Conservation (phyloP, 2,797 vertebrate genomes). For the Galaxias olidus region DNA sequence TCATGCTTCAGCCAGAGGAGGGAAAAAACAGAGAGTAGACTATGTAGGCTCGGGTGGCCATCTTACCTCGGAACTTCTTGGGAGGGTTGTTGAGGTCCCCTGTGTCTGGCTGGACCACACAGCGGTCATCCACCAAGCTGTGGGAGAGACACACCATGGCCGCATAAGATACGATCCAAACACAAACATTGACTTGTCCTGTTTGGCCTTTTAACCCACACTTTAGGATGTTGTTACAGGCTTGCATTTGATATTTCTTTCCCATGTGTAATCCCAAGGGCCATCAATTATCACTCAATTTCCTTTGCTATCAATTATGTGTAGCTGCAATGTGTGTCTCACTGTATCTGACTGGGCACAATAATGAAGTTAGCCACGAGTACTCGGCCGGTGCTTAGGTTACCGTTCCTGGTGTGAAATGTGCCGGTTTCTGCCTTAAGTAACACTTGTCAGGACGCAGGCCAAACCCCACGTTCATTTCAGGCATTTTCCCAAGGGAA, state of each 20-base stretch:
- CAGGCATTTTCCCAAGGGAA: constrained; percentile 45
- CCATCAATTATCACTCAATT: background rate
- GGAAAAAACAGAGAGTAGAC: background rate
- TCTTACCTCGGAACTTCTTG: constrained; percentile 97
- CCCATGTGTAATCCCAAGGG: no score
- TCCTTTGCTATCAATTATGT: background rate
- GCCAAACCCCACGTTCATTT: constrained; percentile 71
- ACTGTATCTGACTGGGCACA: constrained; percentile 15
- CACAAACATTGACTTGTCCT: background rate
- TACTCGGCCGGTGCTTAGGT: constrained; percentile 34
- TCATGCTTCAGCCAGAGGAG: constrained; percentile 20
- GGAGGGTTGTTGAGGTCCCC: constrained; percentile 97
- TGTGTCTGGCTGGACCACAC: constrained; percentile 96
- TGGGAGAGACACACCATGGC: constrained; percentile 7
- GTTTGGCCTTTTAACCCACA: no score
- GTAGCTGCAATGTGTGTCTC: constrained; percentile 10
- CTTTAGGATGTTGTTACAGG: no score
- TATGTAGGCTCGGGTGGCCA: constrained; percentile 4
- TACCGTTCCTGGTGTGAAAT: constrained; percentile 61
- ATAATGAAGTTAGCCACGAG: constrained; percentile 44
- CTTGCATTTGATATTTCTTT: no score
- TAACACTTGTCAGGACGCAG: constrained; percentile 60
- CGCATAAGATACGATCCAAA: background rate
- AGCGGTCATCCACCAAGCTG: constrained; percentile 97
- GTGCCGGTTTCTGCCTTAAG: constrained; percentile 64